Evolutionary conservation across 2,113 vertebrate species (phyloP), one percentile per base, ranked within the genome.

Genomic region (Ctenodactylus gundi): DNA sequence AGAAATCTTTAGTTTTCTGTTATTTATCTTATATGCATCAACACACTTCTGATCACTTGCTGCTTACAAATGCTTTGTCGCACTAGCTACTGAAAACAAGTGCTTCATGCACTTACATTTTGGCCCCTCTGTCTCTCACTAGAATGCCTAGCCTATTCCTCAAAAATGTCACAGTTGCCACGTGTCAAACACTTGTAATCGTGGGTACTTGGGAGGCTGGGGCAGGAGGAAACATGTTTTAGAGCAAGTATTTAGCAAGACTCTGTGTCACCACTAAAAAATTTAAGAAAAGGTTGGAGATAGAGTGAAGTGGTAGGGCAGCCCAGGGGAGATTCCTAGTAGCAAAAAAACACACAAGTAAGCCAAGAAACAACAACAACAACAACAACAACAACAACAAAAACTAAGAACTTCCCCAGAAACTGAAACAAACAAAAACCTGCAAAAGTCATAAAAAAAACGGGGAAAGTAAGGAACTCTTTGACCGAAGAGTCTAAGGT

Each of bases 1-100:
- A 90, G 31, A 91, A 92, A 88, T 31, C 20, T 78, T 93, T 62
- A 85, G 39, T 80, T 87, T 67, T 72, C 57, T 93, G 60, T 90
- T 82, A 90, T 81, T 95, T 90, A 62, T 73, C 67, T 77, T 94
- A 17, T 58, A 34, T 10, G 9, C 31, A 64, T 90, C 27, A 77
- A 76, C 88, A 72, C n/a, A 25, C 34, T 93, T 67, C 29, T 88
- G 62, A 65, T 62, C 13, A 39, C 49, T 67, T 68, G 10, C 15
- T 88, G 55, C 49, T 72, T 41, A 85, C 17, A 80, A n/a, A 77
- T 49, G 73, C 92, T 70, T 49, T 86, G 76, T 44, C 41, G 44
- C 34, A 18, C 21, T 36, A 20, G 49, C 21, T 82, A 20, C 4
- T 73, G 11, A 87, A 27, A 57, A n/a, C n/a, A 67, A 62, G 34